Conservation (phyloP, 2,888 invertebrate species). For the Oxycera nigricornis region DNA sequence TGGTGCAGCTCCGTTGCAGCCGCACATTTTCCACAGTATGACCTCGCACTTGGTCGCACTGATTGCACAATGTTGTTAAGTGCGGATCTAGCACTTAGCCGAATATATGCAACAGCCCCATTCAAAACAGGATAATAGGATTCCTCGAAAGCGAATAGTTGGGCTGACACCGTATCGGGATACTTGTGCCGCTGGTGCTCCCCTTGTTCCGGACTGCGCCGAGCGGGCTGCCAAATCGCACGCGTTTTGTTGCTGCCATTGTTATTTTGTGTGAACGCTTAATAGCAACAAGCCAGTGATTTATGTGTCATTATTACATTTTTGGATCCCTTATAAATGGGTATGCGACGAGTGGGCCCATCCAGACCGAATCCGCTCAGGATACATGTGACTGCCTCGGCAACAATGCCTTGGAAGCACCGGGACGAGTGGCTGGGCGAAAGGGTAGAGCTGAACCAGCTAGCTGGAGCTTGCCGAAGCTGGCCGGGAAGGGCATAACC, state of each 20-base stretch:
- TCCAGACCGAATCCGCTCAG: background rate
- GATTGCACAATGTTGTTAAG: conserved; percentile 33
- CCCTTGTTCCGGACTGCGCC: background rate
- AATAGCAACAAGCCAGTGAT: conserved; percentile 45
- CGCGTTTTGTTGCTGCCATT: conserved; percentile 10
- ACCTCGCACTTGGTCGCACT: conserved; percentile 31
- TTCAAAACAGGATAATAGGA: conserved; percentile 19
- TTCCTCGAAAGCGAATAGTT: conserved; percentile 20
- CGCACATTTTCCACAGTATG: conserved; percentile 7
- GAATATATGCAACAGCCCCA: conserved; percentile 23
- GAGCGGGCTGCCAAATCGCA: background rate
- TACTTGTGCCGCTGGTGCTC: background rate
- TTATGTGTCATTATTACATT: conserved; percentile 48
- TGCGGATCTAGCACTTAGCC: conserved; percentile 25
- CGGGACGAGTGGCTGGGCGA: background rate
- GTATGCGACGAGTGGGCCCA: conserved; percentile 36
- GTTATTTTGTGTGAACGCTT: conserved; percentile 31
- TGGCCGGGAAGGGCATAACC: conserved; percentile 16
- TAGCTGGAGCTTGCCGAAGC: too few relatives aligned
- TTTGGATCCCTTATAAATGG: conserved; percentile 46
- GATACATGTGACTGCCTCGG: conserved; percentile 7
- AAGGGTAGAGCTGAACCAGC: conserved; percentile 1
- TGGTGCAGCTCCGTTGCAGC: background rate
- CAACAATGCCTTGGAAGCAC: background rate
- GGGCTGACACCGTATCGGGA: conserved; percentile 2